These are phyloP conservation scores for Sialis fuliginosa DNA, from an alignment of 2,888 invertebrate species.

Conservation along the genomic window DNA sequence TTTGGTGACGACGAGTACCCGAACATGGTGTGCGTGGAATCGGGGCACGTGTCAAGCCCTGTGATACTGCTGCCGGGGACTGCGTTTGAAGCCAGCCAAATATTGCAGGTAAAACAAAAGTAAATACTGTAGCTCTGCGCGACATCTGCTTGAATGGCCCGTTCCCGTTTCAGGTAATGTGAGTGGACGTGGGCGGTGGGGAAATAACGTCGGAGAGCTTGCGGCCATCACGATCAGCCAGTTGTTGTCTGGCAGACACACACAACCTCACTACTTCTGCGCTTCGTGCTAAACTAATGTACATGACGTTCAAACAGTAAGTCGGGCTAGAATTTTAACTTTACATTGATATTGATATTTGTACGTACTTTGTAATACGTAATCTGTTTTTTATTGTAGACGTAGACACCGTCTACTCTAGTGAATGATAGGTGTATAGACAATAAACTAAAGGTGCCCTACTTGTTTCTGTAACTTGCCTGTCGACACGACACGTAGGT, in stretches of 20 bases:
- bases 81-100: slow-evolving; percentile 83
- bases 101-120: slow-evolving; percentile 47
- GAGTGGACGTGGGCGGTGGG: slow-evolving; percentile 30
- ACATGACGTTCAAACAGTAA: slow-evolving; percentile 4
- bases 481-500: too few relatives aligned
- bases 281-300: slow-evolving; percentile 1
- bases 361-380: too few relatives aligned
- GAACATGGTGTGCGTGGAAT: slow-evolving; percentile 92
- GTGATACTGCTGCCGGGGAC: slow-evolving; percentile 77
- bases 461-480: too few relatives aligned
- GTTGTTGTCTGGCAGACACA: background rate
- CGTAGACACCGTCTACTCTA: too few relatives aligned
- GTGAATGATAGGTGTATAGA: too few relatives aligned
- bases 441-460: too few relatives aligned
- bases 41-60: slow-evolving; percentile 77
- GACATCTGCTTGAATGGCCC: background rate
- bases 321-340: too few relatives aligned
- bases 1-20: slow-evolving; percentile 96
- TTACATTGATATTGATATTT: too few relatives aligned
- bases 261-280: background rate
- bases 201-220: slow-evolving; percentile 10
- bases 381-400: too few relatives aligned
- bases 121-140: background rate
- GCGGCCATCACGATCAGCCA: background rate
- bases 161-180: slow-evolving; percentile 27